Percentiles rank a stretch among this genome's conserved stretches.
phyloP scores from a whole-genome alignment of 2,888 invertebrate genomes.

The Zeuzera pyrina region DNA sequence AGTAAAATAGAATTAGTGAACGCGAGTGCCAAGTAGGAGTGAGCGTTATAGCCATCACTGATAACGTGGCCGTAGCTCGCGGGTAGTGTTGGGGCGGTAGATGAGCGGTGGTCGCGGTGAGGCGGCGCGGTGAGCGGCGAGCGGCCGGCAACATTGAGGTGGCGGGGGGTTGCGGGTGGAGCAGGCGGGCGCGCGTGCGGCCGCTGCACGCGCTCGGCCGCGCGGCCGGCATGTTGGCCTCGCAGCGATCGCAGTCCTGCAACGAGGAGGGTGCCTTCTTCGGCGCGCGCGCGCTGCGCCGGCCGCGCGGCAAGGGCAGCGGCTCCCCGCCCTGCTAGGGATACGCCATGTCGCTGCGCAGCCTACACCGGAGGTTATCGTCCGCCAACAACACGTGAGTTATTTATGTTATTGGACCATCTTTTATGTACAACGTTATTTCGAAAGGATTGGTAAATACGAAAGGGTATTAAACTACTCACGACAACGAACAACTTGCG shows the following conservation, averaged over 20 bases:
- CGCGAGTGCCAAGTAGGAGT: conserved; percentile 18
- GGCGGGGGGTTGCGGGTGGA: conserved; percentile 68
- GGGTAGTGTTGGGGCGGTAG: conserved; percentile 2
- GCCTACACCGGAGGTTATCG: conserved; percentile 76
- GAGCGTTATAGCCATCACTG: conserved; percentile 6
- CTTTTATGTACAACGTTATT: not conserved
- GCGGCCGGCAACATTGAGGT: conserved; percentile 63
- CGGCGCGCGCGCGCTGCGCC: conserved; percentile 68
- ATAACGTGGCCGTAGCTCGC: too few relatives aligned
- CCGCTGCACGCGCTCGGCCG: conserved; percentile 62
- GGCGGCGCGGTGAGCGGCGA: conserved; percentile 21
- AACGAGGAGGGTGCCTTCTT: conserved; percentile 72
- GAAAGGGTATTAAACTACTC: too few relatives aligned
- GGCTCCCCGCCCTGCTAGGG: conserved; percentile 74
- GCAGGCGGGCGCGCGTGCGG: conserved; percentile 69
- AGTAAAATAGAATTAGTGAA: conserved; percentile 30
- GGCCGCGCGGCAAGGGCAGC: conserved; percentile 73
- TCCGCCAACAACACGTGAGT: conserved; percentile 75
- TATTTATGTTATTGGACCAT: not conserved
- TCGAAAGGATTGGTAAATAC: not conserved
- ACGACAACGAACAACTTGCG: too few relatives aligned
- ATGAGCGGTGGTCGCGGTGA: conserved; percentile 4
- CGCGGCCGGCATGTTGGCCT: conserved; percentile 66
- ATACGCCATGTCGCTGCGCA: conserved; percentile 78
- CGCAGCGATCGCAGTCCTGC: conserved; percentile 70